A percentile compares a stretch with the other conserved stretches of the same genome.
These are phyloP conservation scores for Amniataba percoides DNA, from an alignment of 2,797 vertebrate species.

Conservation along the genomic window DNA sequence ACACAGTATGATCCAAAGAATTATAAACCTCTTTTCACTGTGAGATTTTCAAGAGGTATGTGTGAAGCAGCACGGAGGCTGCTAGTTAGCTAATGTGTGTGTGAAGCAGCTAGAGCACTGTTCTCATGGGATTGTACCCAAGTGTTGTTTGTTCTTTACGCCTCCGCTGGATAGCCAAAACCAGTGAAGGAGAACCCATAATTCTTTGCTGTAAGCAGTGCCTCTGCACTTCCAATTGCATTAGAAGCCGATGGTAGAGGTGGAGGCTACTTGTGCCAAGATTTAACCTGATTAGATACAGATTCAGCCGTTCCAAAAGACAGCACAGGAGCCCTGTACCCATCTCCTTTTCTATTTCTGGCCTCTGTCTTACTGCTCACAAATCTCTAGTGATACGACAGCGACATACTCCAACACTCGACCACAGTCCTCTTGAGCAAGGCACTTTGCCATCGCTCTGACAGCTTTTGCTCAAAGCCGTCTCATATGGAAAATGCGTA, in stretches of 20 bases:
- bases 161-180: slow-evolving; percentile 72
- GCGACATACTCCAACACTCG: not conserved
- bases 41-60: slow-evolving; percentile 37
- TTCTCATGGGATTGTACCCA: slow-evolving; percentile 73
- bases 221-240: slow-evolving; percentile 85
- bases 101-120: slow-evolving; percentile 62
- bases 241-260: slow-evolving; percentile 82
- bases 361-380: slow-evolving; percentile 29
- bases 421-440: slow-evolving; percentile 25
- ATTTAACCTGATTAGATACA: slow-evolving; percentile 85
- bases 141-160: slow-evolving; percentile 80
- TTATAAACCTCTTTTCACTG: slow-evolving; percentile 41
- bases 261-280: slow-evolving; percentile 77
- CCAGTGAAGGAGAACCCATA: slow-evolving; percentile 87
- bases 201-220: slow-evolving; percentile 84
- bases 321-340: slow-evolving; percentile 67
- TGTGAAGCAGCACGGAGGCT: slow-evolving; percentile 55
- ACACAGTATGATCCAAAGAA: slow-evolving; percentile 26
- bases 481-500: not conserved
- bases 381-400: slow-evolving; percentile 39
- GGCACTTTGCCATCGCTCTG: not conserved
- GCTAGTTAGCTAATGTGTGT: slow-evolving; percentile 70
- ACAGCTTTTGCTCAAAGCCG: not conserved
- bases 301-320: slow-evolving; percentile 81
- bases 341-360: slow-evolving; percentile 64